A percentile compares a stretch with the other conserved stretches of the same genome.
Conservation (phyloP, 2,797 vertebrate species). For the Cygnus olor region DNA sequence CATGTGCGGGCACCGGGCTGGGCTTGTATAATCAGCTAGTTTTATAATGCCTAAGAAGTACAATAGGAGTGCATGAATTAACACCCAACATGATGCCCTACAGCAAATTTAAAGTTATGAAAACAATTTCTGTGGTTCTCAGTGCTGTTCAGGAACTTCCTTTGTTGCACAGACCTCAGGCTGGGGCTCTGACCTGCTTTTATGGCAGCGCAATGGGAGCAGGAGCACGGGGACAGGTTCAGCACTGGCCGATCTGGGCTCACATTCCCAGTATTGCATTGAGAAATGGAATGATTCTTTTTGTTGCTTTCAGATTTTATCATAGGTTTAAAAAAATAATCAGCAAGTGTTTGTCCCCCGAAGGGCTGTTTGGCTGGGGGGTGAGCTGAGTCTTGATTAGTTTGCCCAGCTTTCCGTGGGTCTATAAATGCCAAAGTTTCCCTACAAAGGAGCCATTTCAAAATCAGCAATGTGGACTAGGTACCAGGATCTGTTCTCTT, state of each 20-base stretch:
- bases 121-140: constrained; percentile 21
- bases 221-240: background rate
- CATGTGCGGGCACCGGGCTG: constrained; percentile 15
- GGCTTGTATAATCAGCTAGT: constrained; percentile 57
- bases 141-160: background rate
- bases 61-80: background rate
- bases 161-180: background rate
- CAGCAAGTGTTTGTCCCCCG: background rate
- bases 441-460: background rate
- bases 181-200: background rate
- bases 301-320: background rate
- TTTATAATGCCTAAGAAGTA: constrained; percentile 56
- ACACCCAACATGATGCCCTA: constrained; percentile 42
- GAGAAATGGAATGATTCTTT: background rate
- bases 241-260: background rate
- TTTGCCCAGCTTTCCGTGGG: background rate
- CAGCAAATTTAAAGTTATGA: constrained; percentile 52
- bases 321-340: background rate
- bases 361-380: background rate
- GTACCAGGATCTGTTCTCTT: background rate
- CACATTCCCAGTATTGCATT: background rate
- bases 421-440: background rate
- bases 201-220: background rate
- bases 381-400: background rate
- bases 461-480: background rate